Conservation (phyloP, 2,113 vertebrate species). For the Thunnus maccoyii region DNA sequence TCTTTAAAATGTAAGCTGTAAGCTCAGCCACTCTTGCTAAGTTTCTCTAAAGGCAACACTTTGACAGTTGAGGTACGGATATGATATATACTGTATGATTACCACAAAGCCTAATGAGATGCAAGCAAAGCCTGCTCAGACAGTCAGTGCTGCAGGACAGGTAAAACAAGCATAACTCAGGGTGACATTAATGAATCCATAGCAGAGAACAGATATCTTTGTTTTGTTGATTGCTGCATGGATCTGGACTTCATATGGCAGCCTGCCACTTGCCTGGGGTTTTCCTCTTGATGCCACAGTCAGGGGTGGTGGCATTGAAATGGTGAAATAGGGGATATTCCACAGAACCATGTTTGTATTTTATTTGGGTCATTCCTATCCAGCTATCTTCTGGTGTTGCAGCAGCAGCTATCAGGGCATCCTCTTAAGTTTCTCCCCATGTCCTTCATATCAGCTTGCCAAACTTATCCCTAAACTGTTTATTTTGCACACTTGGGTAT, state of each 20-base stretch:
- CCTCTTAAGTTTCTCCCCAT: conserved; percentile 13
- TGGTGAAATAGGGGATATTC: conserved; percentile 22
- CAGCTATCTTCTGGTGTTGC: conserved; percentile 1
- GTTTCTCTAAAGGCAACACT: conserved; percentile 21
- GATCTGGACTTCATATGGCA: conserved; percentile 58
- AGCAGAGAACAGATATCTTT: conserved; percentile 46
- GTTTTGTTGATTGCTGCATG: conserved; percentile 49
- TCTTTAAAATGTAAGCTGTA: neutral
- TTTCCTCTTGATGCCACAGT: conserved; percentile 34
- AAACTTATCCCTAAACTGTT: conserved; percentile 21
- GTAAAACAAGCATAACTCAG: conserved; percentile 29
- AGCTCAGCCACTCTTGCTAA: neutral
- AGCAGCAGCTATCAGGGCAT: conserved; percentile 8
- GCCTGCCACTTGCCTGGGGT: conserved; percentile 51
- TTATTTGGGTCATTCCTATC: conserved; percentile 36
- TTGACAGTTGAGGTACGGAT: conserved; percentile 47
- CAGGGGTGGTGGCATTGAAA: conserved; percentile 5
- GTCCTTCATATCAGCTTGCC: conserved; percentile 28
- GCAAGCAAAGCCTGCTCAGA: conserved; percentile 64
- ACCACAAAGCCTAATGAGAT: conserved; percentile 62
- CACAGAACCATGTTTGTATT: conserved; percentile 19
- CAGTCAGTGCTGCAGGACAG: conserved; percentile 64
- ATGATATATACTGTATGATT: neutral
- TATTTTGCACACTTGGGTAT: conserved; percentile 41
- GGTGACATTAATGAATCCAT: conserved; percentile 50